Base-by-base conservation (phyloP, 2,888 invertebrate species). In the Tridacna gigas region DNA sequence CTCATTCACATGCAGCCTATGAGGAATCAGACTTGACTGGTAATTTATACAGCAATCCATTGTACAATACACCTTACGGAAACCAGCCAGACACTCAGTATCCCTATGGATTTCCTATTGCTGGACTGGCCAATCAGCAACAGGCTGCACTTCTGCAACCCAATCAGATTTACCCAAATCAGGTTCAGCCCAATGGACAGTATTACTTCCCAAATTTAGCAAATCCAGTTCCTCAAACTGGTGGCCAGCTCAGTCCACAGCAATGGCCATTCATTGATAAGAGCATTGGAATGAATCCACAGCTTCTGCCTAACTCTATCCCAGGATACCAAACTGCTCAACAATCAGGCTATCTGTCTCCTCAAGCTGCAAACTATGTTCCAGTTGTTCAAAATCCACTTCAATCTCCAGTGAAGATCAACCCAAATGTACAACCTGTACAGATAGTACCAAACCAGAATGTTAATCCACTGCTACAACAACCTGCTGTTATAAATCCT, bases 41-140 rank as follows among this genome's bases (percentile, higher is more conserved):
- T 71, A 71, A 48, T 74, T 15, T 77, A 11, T 86, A 83, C 73
- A 81, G 74, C 48, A 83, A 69, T 56, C 79, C 86, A 22, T 69
- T 79, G 37, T 79, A 79, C 75, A 79, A 79, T 51, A 48, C 78
- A 45, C 79, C 71, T n/a, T 83, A 76, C 61, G 75, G 63, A 28
- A 76, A 66, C 22, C 78, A 74, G 26, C 76, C 45, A 69, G 86
- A 86, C 56, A 47, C 60, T 25, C 83, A 83, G 65, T 86, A 80
- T 63, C 78, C 78, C 45, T 87, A 84, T 83, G 87, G 83, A 20
- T 87, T 84, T 66, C 87, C 84, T 56, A 77, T 82, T 15, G 83
- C 82, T 67, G 82, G 82, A 71, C 65, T 83, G 37, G 63, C 78
- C 77, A 83, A 85, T 73, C 79, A 84, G 66, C 77, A 79, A 74